Evolutionary conservation across 2,888 invertebrate species (phyloP), one percentile per base, ranked within the genome.

Genomic region (Drosophila stalkeri): DNA sequence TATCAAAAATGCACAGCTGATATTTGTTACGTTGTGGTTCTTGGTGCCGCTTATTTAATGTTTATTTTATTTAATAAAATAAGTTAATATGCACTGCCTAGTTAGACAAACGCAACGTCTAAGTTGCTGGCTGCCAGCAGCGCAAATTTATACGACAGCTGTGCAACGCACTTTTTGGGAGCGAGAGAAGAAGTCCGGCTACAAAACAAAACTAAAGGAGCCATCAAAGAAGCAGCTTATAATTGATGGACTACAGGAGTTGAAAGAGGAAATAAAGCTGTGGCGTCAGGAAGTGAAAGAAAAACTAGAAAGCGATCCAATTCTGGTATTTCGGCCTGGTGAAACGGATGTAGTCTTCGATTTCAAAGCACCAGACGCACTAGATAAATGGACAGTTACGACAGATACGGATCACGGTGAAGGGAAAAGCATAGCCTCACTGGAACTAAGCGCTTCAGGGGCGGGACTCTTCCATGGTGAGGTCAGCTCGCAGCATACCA

Each of bases 371-470:
- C 94, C 94, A 0, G 93, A 94, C 27, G 94, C 94, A 1, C 85
- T 98, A 5, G 94, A 96, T 2, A 93, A 95, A 47, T 98, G 97
- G 95, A 93, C 96, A 18, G 94, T 96, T 0, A 96, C 97, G 0
- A 93, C 95, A 62, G 99, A 99, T 91, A 95, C 95, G 70, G 98
- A 98, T 92, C 96, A 97, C 88, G 95, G 95, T 66, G 95, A 97
- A 91, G 98, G 98, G 0, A 95, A 94, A 89, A 98, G 98, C 91
- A 92, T 85, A 39, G 96, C 96, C 66, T 92, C 93, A 9, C 93
- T 98, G 18, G 94, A 95, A 20, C 92, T 96, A 77, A 96, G 96
- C 80, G 93, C 94, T 41, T 93, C 95, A 2, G 97, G 96, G 0
- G 95, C 95, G 68, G 97, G 95, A 0, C 90, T 96, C 27, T 97